Evolutionary conservation across 1,140 invertebrate genomes (phyloP).

Genomic region (Nasonia longicornis): DNA sequence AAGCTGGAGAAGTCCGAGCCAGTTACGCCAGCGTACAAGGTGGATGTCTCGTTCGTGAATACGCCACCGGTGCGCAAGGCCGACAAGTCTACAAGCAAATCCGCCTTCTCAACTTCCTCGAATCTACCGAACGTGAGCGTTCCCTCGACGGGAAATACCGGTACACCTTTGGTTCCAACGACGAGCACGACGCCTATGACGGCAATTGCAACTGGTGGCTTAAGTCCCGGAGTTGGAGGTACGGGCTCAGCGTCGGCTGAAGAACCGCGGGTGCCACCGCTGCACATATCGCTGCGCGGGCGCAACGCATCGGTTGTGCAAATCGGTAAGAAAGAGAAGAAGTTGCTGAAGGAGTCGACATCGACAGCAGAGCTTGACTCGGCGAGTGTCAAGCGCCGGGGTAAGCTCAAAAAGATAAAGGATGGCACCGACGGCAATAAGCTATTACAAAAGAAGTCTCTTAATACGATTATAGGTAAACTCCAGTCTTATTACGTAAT

Average conservation of each 20-base stretch:
- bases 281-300: conserved; percentile 89
- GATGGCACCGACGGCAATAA: conserved; percentile 65
- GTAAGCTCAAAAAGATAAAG: conserved; percentile 68
- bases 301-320: conserved; percentile 90
- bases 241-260: conserved; percentile 63
- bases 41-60: conserved; percentile 81
- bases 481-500: background rate
- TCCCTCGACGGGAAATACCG: background rate
- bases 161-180: background rate
- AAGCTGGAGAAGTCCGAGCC: conserved; percentile 87
- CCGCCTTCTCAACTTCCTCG: conserved; percentile 44
- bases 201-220: conserved; percentile 44
- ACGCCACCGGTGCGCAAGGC: conserved; percentile 68
- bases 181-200: background rate
- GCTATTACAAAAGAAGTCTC: conserved; percentile 64
- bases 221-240: conserved; percentile 42
- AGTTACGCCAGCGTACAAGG: conserved; percentile 81
- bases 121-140: background rate
- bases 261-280: conserved; percentile 86
- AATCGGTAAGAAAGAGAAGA: conserved; percentile 81
- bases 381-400: conserved; percentile 58
- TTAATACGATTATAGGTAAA: conserved; percentile 63
- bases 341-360: conserved; percentile 56
- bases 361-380: conserved; percentile 62
- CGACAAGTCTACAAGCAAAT: conserved; percentile 67